A percentile compares a stretch with the other conserved stretches of the same genome.
Evolutionary conservation across 1,140 invertebrate species (phyloP).

Genomic region (Chironomus striatipennis): DNA sequence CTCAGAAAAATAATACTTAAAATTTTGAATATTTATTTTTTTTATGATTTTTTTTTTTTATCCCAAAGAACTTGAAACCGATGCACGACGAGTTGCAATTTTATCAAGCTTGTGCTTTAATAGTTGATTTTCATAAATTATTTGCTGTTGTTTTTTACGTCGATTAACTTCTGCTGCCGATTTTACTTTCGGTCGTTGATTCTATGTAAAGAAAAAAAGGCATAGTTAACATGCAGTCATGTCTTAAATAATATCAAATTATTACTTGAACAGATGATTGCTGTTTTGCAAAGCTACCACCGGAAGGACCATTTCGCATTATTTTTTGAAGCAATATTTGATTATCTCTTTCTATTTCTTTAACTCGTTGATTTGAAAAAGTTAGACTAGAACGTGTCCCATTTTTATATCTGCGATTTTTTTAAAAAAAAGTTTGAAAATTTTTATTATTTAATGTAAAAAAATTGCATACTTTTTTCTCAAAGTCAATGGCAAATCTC

Average conservation of each 20-base stretch:
- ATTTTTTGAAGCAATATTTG: background rate
- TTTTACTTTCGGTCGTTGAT: background rate
- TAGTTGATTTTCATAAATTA: background rate
- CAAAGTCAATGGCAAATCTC: background rate
- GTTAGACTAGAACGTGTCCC: background rate
- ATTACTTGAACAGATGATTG: no score
- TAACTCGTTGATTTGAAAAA: conserved; percentile 4
- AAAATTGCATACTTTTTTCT: conserved; percentile 2
- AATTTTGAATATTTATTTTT: no score
- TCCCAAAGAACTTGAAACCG: background rate
- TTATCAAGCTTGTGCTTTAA: background rate
- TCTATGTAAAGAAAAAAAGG: background rate
- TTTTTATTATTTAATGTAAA: background rate
- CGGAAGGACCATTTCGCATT: background rate
- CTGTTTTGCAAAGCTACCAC: background rate
- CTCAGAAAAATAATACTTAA: background rate
- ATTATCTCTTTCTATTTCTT: background rate
- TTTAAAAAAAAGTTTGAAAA: background rate
- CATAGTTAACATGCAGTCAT: no score
- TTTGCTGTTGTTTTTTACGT: background rate
- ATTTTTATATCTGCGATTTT: background rate
- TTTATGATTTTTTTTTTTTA: no score
- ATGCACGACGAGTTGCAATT: conserved; percentile 18
- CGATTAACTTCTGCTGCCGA: conserved; percentile 15
- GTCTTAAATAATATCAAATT: no score